phyloP scores from a whole-genome alignment of 64 coral and sea anemone genomes.

The Dendrophyllia cribrosa region DNA sequence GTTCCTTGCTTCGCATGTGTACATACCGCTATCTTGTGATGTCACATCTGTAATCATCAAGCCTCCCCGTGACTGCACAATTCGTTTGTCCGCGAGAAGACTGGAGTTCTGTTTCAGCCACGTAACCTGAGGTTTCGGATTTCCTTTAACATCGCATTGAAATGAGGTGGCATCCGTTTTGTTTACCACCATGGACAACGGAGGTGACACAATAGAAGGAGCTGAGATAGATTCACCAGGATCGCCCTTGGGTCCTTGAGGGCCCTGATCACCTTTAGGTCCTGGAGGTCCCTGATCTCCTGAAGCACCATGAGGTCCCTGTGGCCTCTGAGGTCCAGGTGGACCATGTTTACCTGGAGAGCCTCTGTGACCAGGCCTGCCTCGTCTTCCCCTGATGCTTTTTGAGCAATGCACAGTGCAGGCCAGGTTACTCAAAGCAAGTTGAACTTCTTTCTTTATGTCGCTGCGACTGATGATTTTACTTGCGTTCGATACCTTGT shows the following conservation, averaged over 20 bases:
- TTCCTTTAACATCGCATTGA: slow-evolving; percentile 45
- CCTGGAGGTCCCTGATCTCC: slow-evolving; percentile 24
- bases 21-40: slow-evolving; percentile 21
- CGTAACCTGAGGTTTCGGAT: slow-evolving; percentile 7
- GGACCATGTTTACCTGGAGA: slow-evolving; percentile 52
- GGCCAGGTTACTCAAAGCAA: slow-evolving; percentile 15
- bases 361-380: slow-evolving; percentile 24
- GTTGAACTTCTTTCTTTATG: slow-evolving; percentile 17
- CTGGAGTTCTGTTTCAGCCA: slow-evolving; percentile 31
- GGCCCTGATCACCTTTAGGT: slow-evolving; percentile 35
- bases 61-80: background rate
- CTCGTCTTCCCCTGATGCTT: slow-evolving; percentile 12
- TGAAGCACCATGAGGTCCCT: background rate
- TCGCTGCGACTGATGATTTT: background rate
- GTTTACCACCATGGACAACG: slow-evolving; percentile 22
- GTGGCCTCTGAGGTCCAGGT: slow-evolving; percentile 3
- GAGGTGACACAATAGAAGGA: slow-evolving; percentile 12
- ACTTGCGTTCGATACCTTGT: background rate
- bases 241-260: slow-evolving; percentile 43
- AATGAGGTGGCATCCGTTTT: slow-evolving; percentile 28
- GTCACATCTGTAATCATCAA: background rate
- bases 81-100: background rate
- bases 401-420: slow-evolving; percentile 29
- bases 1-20: slow-evolving; percentile 35
- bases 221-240: slow-evolving; percentile 43